A percentile compares a stretch with the other conserved stretches of the same genome.
Evolutionary conservation across 2,888 invertebrate species (phyloP).

Genomic region (Rhagophthalmus giganteus): DNA sequence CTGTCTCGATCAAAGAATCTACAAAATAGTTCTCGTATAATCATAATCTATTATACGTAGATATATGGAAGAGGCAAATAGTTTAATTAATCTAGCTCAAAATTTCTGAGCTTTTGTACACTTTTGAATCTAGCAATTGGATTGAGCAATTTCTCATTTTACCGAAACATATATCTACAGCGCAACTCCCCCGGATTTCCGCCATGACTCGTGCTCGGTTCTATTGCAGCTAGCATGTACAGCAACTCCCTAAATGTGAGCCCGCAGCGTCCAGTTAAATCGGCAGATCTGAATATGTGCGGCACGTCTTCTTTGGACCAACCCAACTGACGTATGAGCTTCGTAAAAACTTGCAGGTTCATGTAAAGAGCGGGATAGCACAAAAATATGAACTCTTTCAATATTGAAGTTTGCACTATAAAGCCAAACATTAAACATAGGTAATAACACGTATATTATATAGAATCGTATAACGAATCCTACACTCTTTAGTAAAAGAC

Average conservation of each 20-base stretch:
- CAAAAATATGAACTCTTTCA: slow-evolving; percentile 60
- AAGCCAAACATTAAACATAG: slow-evolving; percentile 21
- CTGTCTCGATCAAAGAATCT: slow-evolving; percentile 64
- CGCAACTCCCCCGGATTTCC: slow-evolving; percentile 67
- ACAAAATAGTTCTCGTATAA: slow-evolving; percentile 42
- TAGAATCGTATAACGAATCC: background rate
- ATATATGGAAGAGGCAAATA: slow-evolving; percentile 2
- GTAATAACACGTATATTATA: background rate
- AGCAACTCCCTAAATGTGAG: slow-evolving; percentile 63
- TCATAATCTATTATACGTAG: background rate
- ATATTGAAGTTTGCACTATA: slow-evolving; percentile 63
- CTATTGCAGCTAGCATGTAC: slow-evolving; percentile 66
- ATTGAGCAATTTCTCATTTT: too few relatives aligned
- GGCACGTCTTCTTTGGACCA: slow-evolving; percentile 57
- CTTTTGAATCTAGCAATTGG: too few relatives aligned
- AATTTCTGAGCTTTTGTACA: too few relatives aligned
- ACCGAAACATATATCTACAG: slow-evolving; percentile 71
- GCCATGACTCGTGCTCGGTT: slow-evolving; percentile 67
- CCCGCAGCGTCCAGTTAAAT: slow-evolving; percentile 57
- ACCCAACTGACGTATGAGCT: slow-evolving; percentile 62
- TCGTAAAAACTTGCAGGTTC: slow-evolving; percentile 60
- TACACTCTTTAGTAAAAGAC: slow-evolving; percentile 44
- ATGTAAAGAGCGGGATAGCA: slow-evolving; percentile 63
- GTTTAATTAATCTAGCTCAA: background rate
- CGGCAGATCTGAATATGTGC: slow-evolving; percentile 60